Evolutionary conservation across 1,140 invertebrate genomes (phyloP).

Genomic region (Medauroidea extradentata): DNA sequence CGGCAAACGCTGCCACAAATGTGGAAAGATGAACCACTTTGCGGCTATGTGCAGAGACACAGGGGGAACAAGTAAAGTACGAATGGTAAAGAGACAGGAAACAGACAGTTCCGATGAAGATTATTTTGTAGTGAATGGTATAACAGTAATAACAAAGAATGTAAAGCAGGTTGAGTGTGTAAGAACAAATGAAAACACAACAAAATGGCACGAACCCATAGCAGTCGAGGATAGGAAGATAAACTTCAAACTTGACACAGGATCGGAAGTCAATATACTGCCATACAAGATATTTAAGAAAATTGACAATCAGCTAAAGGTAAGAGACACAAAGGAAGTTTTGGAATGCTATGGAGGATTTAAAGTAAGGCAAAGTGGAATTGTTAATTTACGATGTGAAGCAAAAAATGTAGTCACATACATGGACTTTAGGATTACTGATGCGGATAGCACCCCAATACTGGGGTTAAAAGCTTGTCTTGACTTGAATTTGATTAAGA

Average conservation of each 20-base stretch:
- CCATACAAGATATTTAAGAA: slow-evolving; percentile 20
- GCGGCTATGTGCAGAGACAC: slow-evolving; percentile 8
- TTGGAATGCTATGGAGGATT: no score
- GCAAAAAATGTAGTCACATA: no score
- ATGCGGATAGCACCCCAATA: no score
- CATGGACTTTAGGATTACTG: no score
- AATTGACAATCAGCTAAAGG: slow-evolving; percentile 15
- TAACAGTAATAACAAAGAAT: neutral
- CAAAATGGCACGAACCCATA: slow-evolving; percentile 12
- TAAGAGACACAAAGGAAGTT: no score
- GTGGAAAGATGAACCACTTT: slow-evolving; percentile 12
- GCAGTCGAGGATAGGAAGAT: slow-evolving; percentile 2
- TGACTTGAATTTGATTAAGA: no score
- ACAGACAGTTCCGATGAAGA: neutral
- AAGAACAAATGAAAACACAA: neutral
- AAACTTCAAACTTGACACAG: slow-evolving; percentile 1
- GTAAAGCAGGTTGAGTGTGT: neutral
- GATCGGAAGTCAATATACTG: slow-evolving; percentile 13
- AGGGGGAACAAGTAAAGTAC: neutral
- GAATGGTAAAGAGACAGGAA: neutral
- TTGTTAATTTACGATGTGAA: no score
- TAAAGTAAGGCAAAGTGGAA: no score
- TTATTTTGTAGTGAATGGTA: neutral
- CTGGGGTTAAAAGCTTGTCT: no score
- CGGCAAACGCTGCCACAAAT: slow-evolving; percentile 20